Conservation (phyloP, 2,113 vertebrate species). For the Ameiurus melas region DNA sequence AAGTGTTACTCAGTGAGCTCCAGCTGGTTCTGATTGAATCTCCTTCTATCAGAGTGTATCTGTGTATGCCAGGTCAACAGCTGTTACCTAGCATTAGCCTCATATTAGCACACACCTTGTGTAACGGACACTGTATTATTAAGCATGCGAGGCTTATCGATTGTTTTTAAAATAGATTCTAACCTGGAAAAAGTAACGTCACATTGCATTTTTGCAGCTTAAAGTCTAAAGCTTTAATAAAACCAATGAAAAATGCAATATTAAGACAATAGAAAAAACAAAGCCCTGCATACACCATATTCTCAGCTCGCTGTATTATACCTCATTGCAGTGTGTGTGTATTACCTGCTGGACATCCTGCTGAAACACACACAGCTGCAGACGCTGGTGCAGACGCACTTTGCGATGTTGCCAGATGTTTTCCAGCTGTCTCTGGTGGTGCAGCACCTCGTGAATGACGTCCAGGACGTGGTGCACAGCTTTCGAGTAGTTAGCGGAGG, state of each 20-base stretch:
- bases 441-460: constrained; percentile 94
- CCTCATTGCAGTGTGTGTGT: neutral
- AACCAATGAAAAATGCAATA: neutral
- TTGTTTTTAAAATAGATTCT: neutral
- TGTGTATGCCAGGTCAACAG: neutral
- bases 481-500: constrained; percentile 97
- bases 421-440: constrained; percentile 96
- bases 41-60: neutral
- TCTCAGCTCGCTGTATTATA: neutral
- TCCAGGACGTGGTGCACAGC: constrained; percentile 96
- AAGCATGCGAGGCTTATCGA: neutral
- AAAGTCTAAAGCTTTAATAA: neutral
- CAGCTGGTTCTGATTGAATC: neutral
- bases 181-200: neutral
- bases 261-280: neutral
- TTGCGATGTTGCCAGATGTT: constrained; percentile 99
- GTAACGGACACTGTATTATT: neutral
- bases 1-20: no score
- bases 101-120: neutral
- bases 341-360: constrained; percentile 96
- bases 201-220: neutral
- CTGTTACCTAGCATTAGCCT: neutral
- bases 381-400: constrained; percentile 93
- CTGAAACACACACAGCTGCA: constrained; percentile 97
- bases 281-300: neutral